Evolutionary conservation across 2,797 vertebrate species (phyloP), one percentile per base, ranked within the genome.

Genomic region (Poeciliopsis gracilis): DNA sequence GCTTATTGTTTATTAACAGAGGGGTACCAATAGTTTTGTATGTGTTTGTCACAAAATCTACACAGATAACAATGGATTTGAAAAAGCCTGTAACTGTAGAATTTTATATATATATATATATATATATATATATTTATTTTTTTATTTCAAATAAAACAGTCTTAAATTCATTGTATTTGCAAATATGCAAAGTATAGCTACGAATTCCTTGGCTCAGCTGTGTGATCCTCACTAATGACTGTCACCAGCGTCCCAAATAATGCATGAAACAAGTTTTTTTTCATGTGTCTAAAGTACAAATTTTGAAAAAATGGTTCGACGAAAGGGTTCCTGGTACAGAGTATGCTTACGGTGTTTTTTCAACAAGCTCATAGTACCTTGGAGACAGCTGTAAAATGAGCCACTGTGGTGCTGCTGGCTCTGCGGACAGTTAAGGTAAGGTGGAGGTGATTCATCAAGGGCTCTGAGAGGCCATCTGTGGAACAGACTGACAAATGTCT

Each of bases 401-500:
- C 51, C 67, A 73, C 81, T 74, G 75, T 73, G 81, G 82, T 61
- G 84, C 75, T 13, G 74, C 78, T 76, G 83, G 84, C 90, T 90
- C 77, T 63, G 88, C 8, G 81, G 89, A 92, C 91, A 90, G 91
- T 92, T 94, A 94, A 93, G 92, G 87, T 90, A 88, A 93, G 92
- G 91, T 92, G 90, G 86, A 89, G 90, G 91, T 91, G 89, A 96
- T 96, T 94, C 91, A 94, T 96, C 96, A 95, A 86, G 74, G 82
- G 84, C 92, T 93, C 93, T 77, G 84, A 90, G 92, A 94, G 94
- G 93, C 95, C 95, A 95, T 95, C 95, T 95, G 95, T 88, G 91
- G 92, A 89, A 93, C 90, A 95, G 93, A 94, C 94, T 96, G 96
- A 96, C 95, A 92, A 95, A 96, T 96, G 95, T 92, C 92, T 93